Evolutionary conservation across 2,888 invertebrate genomes (phyloP), one percentile per base, ranked within the genome.

Genomic region (Acanthopleura granulata): DNA sequence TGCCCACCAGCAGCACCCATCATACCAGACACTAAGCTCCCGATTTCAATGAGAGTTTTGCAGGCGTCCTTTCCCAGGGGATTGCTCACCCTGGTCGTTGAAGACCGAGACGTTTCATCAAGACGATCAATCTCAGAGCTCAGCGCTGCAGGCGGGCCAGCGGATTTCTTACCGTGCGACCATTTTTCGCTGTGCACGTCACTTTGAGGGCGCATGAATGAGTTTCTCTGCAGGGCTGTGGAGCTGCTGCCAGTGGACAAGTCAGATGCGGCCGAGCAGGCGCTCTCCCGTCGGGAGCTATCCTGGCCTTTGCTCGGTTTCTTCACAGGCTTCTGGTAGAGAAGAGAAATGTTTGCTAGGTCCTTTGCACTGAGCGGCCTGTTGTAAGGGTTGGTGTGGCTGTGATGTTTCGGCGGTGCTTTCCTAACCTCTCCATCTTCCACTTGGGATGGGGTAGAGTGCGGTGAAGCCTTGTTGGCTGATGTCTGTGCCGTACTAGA

Each of bases 361-460:
- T 88, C 87, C 77, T 85, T 86, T 76, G 88, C 87, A 86, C 87
- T 88, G 14, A 88, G 78, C 11, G 88, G 88, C 72, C 87, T 81
- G 25, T 83, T 79, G 78, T 86, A 88, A 0, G 87, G 86, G 75
- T 86, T 85, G 15, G 76, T 75, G 49, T 80, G 77, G 49, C 61
- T 62, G 49, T 80, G 78, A 51, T 57, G 51, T 6, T 30, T 49
- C 40, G 74, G 40, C 27, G 77, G 40, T 14, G 73, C 14, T 27
- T 12, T 49, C 25, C n/a, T 27, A n/a, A 51, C n/a, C 22, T 69
- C 66, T 12, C 62, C 73, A 3, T 18, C 6, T 18, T 57, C n/a
- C 22, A 22, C 18, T 29, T 25, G 49, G 16, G 62, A n/a, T 11
- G 75, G 49, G 4, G 73, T n/a, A 29, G 51, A 50, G 61, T 27